A percentile compares a stretch with the other conserved stretches of the same genome.
These are phyloP conservation scores for Sebastes nivosus DNA, from an alignment of 2,797 vertebrate genomes.

Conservation along the genomic window DNA sequence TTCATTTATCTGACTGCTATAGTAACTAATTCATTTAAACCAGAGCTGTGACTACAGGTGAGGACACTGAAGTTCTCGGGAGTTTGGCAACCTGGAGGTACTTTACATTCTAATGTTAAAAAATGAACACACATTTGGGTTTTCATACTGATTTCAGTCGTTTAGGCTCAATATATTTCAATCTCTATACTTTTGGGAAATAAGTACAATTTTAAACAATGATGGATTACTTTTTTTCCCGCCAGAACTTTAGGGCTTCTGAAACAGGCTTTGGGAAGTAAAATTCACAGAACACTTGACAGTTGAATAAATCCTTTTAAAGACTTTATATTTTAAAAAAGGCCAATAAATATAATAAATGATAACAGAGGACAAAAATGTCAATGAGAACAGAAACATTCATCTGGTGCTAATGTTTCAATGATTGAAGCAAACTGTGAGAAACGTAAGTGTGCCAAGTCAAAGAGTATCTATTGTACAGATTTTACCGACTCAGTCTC, in stretches of 20 bases:
- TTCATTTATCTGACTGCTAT: neutral
- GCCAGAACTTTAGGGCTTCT: neutral
- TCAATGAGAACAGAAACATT: neutral
- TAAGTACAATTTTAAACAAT: neutral
- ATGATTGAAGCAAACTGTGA: neutral
- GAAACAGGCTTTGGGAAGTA: neutral
- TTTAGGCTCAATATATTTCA: neutral
- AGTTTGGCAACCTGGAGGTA: neutral
- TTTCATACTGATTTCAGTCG: neutral
- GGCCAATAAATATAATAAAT: neutral
- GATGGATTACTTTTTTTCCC: neutral
- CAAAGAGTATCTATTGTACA: too few species aligned
- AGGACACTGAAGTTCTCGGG: neutral
- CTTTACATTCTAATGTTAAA: neutral
- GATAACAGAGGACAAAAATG: neutral
- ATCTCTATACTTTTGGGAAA: neutral
- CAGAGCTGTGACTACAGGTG: neutral
- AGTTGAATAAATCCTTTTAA: neutral
- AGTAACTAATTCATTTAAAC: neutral
- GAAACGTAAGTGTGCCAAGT: neutral
- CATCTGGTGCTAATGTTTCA: neutral
- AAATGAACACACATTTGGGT: neutral
- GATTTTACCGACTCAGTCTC: neutral
- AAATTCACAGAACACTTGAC: neutral
- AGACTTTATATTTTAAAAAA: neutral